phyloP scores from a whole-genome alignment of 2,888 invertebrate species.

The Polyploca ridens region DNA sequence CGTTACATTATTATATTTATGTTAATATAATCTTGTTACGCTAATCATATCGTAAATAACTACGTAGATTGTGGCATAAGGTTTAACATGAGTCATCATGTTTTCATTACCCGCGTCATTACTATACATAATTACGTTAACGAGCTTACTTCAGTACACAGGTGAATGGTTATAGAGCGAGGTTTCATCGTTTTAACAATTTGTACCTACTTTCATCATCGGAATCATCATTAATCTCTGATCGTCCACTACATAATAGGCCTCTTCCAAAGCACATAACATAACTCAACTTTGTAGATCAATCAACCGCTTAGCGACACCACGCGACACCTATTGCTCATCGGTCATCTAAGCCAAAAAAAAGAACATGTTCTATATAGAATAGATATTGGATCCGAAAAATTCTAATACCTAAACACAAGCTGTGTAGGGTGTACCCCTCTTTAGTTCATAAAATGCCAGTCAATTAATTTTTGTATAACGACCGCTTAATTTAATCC shows the following conservation, averaged over 20 bases:
- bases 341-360: no score
- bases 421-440: no score
- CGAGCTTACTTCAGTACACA: not conserved
- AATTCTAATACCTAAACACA: not conserved
- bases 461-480: not conserved
- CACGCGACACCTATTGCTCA: no score
- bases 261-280: no score
- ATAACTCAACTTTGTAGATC: no score
- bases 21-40: conserved; percentile 2
- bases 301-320: no score
- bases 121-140: not conserved
- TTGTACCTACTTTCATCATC: no score
- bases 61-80: conserved; percentile 2
- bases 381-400: no score
- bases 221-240: no score
- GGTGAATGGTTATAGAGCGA: not conserved
- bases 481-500: not conserved
- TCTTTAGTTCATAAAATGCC: not conserved
- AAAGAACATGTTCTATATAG: no score
- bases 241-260: no score
- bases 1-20: not conserved
- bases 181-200: not conserved
- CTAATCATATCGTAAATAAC: not conserved
- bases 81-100: conserved; percentile 4
- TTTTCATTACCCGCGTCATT: conserved; percentile 1